Evolutionary conservation across 2,797 vertebrate genomes (phyloP), one percentile per base, ranked within the genome.

Genomic region (Gymnoscopelus microlampas): DNA sequence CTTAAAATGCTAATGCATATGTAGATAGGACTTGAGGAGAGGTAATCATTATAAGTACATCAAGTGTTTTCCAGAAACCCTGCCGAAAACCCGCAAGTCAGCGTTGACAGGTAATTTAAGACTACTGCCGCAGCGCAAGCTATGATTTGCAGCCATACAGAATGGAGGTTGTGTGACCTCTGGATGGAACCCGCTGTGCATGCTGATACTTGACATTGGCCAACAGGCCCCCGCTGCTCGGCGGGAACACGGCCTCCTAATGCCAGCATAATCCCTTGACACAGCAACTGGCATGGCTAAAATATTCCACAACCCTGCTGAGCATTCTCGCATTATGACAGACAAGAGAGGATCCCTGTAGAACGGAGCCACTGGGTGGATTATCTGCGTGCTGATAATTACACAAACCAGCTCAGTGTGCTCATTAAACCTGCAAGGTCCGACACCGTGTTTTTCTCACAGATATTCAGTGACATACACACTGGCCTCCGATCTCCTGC

Each of bases 151-250:
- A 82, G 85, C 69, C 80, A 78, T 75, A 67, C 72, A 89, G 82
- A 88, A 82, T 66, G 71, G 66, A 86, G 87, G 82, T 83, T 56
- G 78, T 84, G 82, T 90, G 91, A 90, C 91, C 89, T 89, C 86
- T 87, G 87, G 82, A 91, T 89, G 88, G 76, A 90, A 89, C 88
- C 81, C 84, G 58, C 82, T 73, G 83, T 89, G 92, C 90, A 86
- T 92, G 91, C 89, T 89, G 86, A 88, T 91, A 90, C 91, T 90
- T 90, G 91, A 91, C 84, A 90, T 91, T 85, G 88, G 87, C 87
- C 88, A 90, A 90, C 87, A 89, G 82, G 81, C 87, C 81, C 82
- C 82, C 88, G 88, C 78, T 88, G 83, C 89, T 80, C 86, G 85
- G 86, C 85, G 80, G 80, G 86, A 90, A 90, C 90, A 90, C 78